A percentile compares a stretch with the other conserved stretches of the same genome.
Conservation (phyloP, 2,797 vertebrate species). For the Acanthurus lineatus region DNA sequence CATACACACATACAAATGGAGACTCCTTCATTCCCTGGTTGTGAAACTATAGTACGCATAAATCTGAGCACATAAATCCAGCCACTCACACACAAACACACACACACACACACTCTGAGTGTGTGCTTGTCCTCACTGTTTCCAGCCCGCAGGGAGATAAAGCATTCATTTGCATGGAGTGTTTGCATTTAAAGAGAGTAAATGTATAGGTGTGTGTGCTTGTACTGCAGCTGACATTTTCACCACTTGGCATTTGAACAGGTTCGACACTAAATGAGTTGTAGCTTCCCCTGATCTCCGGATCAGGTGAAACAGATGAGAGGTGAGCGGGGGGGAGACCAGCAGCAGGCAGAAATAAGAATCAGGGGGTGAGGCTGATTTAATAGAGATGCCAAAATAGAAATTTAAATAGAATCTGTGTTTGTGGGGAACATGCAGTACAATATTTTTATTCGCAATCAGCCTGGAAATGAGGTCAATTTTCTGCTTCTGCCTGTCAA, state of each 20-base stretch:
- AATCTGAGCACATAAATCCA: conserved; percentile 76
- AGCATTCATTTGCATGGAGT: conserved; percentile 70
- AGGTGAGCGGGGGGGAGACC: conserved; percentile 35
- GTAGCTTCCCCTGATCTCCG: conserved; percentile 37
- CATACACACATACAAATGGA: conserved; percentile 55
- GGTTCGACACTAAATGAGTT: conserved; percentile 65
- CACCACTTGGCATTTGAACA: conserved; percentile 74
- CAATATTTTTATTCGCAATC: conserved; percentile 39
- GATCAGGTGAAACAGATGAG: conserved; percentile 62
- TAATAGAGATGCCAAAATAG: conserved; percentile 38
- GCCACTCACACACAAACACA: conserved; percentile 18
- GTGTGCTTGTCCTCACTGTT: conserved; percentile 32
- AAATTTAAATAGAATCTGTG: conserved; percentile 49
- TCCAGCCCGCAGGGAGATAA: conserved; percentile 42
- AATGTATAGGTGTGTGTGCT: conserved; percentile 51
- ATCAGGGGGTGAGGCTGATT: conserved; percentile 23
- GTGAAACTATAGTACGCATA: conserved; percentile 69
- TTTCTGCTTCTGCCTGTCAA: conserved; percentile 21
- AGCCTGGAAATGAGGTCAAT: conserved; percentile 40
- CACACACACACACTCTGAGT: conserved; percentile 15
- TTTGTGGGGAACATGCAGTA: conserved; percentile 10
- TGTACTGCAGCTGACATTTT: conserved; percentile 71
- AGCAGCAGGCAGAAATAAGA: conserved; percentile 35
- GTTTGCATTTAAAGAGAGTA: conserved; percentile 70
- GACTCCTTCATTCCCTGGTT: conserved; percentile 63